Conservation (phyloP, 2,888 invertebrate species). For the Enchytraeus crypticus region DNA sequence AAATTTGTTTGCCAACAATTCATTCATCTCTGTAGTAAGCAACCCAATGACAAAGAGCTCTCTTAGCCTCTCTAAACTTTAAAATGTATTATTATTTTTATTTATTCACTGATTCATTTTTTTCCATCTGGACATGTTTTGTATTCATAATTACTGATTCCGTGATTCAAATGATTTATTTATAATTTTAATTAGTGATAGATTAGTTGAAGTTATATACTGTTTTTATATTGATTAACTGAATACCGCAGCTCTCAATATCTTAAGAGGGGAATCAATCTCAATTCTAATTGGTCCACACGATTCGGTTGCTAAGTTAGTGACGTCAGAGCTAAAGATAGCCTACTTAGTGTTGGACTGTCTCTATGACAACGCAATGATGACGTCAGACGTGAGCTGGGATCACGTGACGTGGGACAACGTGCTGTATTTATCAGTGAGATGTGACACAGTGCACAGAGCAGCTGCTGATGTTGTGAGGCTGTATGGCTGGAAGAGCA, state of each 20-base stretch:
- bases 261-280: neutral
- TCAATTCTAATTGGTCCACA: neutral
- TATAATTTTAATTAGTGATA: too few species aligned
- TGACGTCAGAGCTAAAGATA: neutral
- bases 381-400: neutral
- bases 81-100: too few species aligned
- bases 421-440: neutral
- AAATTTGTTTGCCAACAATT: too few species aligned
- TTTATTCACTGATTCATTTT: too few species aligned
- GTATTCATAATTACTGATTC: too few species aligned
- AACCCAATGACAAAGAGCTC: too few species aligned
- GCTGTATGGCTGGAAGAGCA: neutral
- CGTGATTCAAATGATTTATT: too few species aligned
- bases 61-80: too few species aligned
- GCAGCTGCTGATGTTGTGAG: neutral
- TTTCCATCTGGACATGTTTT: too few species aligned
- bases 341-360: conserved; percentile 3
- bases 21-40: too few species aligned
- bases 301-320: neutral
- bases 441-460: neutral
- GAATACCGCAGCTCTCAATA: neutral
- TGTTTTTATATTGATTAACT: too few species aligned
- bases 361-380: neutral
- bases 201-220: too few species aligned
- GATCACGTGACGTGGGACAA: neutral